Percentiles rank a stretch among this genome's conserved stretches.
These are phyloP conservation scores for Etheostoma cragini DNA, from an alignment of 2,113 vertebrate species.

Conservation along the genomic window DNA sequence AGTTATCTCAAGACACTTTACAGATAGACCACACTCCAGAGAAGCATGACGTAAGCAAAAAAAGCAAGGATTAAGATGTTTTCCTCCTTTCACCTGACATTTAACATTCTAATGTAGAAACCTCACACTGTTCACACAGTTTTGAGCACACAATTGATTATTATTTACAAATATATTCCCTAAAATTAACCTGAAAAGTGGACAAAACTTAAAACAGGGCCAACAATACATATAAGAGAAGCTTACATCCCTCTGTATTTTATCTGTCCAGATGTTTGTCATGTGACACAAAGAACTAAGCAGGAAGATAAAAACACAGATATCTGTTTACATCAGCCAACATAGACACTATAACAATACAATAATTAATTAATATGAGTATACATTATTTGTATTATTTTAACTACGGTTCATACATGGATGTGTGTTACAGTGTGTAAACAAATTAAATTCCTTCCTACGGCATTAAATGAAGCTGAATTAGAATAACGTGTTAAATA, in stretches of 20 bases:
- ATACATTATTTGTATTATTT: background rate
- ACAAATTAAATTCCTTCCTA: slow-evolving; percentile 2
- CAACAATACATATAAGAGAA: background rate
- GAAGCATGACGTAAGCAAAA: slow-evolving; percentile 3
- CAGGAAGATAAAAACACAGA: background rate
- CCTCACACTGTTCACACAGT: slow-evolving; percentile 18
- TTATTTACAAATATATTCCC: background rate
- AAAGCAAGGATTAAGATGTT: background rate
- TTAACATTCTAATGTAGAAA: slow-evolving; percentile 28
- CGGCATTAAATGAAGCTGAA: slow-evolving; percentile 23
- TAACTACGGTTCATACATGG: background rate
- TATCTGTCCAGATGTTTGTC: background rate
- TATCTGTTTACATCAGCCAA: background rate
- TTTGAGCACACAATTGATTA: background rate
- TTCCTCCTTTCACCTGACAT: slow-evolving; percentile 35
- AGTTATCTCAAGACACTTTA: too few species aligned
- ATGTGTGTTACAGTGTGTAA: background rate
- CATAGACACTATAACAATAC: background rate
- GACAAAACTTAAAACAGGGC: background rate
- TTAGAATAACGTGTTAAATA: slow-evolving; percentile 17
- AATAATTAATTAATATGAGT: background rate
- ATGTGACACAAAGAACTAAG: background rate
- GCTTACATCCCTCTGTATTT: background rate
- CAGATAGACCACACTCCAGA: too few species aligned
- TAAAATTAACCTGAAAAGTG: background rate